Evolutionary conservation across 2,113 vertebrate genomes (phyloP).

Genomic region (Etia nguti): DNA sequence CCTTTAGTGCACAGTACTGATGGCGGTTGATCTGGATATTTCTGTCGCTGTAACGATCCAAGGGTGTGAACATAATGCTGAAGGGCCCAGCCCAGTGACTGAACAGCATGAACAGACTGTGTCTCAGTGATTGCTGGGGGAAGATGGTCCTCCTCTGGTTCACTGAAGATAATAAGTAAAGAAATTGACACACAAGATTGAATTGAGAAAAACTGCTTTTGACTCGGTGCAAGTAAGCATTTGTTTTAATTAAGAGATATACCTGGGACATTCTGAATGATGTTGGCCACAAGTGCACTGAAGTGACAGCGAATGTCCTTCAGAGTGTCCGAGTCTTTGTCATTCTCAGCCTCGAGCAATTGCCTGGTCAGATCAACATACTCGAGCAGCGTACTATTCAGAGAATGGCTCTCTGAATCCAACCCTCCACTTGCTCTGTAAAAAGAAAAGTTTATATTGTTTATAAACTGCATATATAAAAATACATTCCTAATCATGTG

Average conservation of each 20-base stretch:
- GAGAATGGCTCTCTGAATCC: conserved; percentile 94
- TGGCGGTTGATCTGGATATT: conserved; percentile 98
- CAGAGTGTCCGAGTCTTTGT: conserved; percentile 96
- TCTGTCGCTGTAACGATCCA: conserved; percentile 98
- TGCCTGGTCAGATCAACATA: conserved; percentile 97
- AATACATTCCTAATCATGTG: neutral
- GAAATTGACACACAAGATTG: neutral
- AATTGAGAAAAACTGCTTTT: neutral
- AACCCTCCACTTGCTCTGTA: conserved; percentile 91
- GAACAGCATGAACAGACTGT: conserved; percentile 98
- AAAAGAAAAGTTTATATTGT: neutral
- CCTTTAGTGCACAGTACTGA: conserved; percentile 98
- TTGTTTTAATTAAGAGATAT: conserved; percentile 4
- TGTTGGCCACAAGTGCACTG: conserved; percentile 98
- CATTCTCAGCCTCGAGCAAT: conserved; percentile 96
- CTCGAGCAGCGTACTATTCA: conserved; percentile 92
- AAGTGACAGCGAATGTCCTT: conserved; percentile 98
- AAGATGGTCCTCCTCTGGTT: conserved; percentile 97
- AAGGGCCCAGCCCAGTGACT: conserved; percentile 99
- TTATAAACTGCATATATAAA: neutral
- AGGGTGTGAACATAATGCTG: conserved; percentile 98
- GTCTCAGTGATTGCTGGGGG: conserved; percentile 95
- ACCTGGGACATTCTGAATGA: conserved; percentile 99
- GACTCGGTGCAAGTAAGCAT: neutral
- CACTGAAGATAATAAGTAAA: conserved; percentile 69